These are phyloP conservation scores for Onychorhynchus coronatus DNA, from an alignment of 2,113 vertebrate species.

Conservation along the genomic window DNA sequence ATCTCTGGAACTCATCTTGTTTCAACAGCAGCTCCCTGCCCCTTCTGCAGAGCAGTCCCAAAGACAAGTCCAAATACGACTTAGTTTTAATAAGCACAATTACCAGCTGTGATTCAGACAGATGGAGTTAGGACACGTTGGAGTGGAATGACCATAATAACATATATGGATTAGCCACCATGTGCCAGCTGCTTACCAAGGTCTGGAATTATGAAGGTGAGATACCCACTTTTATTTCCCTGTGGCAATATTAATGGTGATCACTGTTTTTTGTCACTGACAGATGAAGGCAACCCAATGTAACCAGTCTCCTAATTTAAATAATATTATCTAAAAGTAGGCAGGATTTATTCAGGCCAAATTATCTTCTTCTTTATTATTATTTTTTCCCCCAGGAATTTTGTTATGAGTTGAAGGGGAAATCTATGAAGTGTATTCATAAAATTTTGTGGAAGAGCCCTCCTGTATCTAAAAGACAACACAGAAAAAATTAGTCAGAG, in stretches of 20 bases:
- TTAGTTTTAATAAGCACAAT: neutral
- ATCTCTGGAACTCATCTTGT: neutral
- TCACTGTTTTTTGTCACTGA: neutral
- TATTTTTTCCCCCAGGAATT: rapidly evolving
- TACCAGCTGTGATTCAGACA: neutral
- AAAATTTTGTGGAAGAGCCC: neutral
- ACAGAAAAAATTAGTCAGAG: neutral
- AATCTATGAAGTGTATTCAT: neutral
- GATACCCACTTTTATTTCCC: neutral
- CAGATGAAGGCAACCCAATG: neutral
- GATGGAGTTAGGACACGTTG: neutral
- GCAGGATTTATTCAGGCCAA: neutral
- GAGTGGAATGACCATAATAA: neutral
- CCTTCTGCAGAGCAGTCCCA: neutral
- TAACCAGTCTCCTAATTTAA: neutral
- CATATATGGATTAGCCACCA: neutral
- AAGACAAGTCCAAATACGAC: neutral
- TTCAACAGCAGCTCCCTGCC: neutral
- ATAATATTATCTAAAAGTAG: neutral
- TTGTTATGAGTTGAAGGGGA: neutral
- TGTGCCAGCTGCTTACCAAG: neutral
- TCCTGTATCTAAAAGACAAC: neutral
- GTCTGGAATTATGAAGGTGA: neutral
- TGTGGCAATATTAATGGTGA: neutral
- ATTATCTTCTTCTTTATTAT: neutral